Percentiles rank a stretch among this genome's conserved stretches.
Conservation (phyloP, 1,140 invertebrate genomes). For the Heliothis subflexa region DNA sequence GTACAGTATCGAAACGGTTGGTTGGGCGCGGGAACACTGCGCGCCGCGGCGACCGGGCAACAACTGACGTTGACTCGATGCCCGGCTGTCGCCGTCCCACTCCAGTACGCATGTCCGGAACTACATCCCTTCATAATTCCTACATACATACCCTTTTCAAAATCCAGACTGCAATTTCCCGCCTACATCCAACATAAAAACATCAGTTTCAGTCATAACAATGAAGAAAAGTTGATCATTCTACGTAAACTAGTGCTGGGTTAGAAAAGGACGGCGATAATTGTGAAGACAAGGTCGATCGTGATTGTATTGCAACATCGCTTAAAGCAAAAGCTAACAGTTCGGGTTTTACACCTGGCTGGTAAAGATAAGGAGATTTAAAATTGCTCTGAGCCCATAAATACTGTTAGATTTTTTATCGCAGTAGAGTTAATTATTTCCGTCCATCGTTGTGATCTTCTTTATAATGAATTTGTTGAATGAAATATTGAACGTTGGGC, state of each 20-base stretch:
- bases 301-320: conserved; percentile 66
- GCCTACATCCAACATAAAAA: conserved; percentile 15
- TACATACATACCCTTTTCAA: conserved; percentile 68
- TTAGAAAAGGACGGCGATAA: conserved; percentile 58
- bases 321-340: conserved; percentile 56
- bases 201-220: conserved; percentile 38
- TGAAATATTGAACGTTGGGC: not conserved
- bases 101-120: conserved; percentile 82
- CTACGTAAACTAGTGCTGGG: not conserved
- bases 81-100: conserved; percentile 72
- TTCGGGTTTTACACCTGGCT: conserved; percentile 70
- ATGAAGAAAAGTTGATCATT: conserved; percentile 1
- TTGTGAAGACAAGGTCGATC: conserved; percentile 64
- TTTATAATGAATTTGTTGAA: not conserved
- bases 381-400: conserved; percentile 53
- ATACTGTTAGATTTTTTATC: conserved; percentile 50
- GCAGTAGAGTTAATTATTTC: conserved; percentile 33
- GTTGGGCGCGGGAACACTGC: conserved; percentile 54
- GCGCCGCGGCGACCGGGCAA: conserved; percentile 67
- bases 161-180: conserved; percentile 51
- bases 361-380: conserved; percentile 64
- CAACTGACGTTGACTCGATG: conserved; percentile 71
- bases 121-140: conserved; percentile 71
- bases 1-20: conserved; percentile 64
- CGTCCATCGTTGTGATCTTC: conserved; percentile 27